Evolutionary conservation across 2,888 invertebrate species (phyloP).

Genomic region (Orchesellides sinensis): DNA sequence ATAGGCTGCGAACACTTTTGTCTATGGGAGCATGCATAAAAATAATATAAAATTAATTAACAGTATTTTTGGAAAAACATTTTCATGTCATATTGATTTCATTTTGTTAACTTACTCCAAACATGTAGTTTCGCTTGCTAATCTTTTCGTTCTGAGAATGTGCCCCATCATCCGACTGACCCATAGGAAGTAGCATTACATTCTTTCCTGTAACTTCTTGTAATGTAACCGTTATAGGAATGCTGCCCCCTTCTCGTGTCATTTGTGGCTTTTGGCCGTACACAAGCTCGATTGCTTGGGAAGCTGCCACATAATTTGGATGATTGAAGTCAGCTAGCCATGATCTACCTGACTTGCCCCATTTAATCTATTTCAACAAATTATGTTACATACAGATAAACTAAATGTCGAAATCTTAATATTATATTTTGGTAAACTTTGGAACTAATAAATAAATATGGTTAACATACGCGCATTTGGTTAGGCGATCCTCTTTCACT

Average conservation of each 20-base stretch:
- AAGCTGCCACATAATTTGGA: constrained; percentile 94
- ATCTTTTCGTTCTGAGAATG: constrained; percentile 99
- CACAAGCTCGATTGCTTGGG: constrained; percentile 88
- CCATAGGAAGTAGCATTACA: constrained; percentile 96
- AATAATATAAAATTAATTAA: too few relatives aligned
- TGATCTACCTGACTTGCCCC: constrained; percentile 89
- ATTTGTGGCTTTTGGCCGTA: constrained; percentile 95
- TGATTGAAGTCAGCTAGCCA: constrained; percentile 97
- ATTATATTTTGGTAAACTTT: neutral
- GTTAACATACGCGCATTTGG: constrained; percentile 82
- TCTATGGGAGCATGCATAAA: too few relatives aligned
- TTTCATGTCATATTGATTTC: too few relatives aligned
- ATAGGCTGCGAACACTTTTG: too few relatives aligned
- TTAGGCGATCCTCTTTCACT: constrained; percentile 89
- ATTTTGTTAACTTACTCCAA: constrained; percentile 86
- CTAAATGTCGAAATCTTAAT: too few relatives aligned
- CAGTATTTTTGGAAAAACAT: too few relatives aligned
- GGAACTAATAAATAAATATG: neutral
- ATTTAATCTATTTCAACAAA: constrained; percentile 71
- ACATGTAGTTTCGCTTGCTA: constrained; percentile 93
- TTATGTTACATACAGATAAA: too few relatives aligned
- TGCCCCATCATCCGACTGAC: constrained; percentile 97
- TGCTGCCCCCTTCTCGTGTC: constrained; percentile 98
- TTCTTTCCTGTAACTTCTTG: constrained; percentile 92
- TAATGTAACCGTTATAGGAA: constrained; percentile 96